phyloP scores from a whole-genome alignment of 1,140 invertebrate genomes.

The Drosophila parvula region DNA sequence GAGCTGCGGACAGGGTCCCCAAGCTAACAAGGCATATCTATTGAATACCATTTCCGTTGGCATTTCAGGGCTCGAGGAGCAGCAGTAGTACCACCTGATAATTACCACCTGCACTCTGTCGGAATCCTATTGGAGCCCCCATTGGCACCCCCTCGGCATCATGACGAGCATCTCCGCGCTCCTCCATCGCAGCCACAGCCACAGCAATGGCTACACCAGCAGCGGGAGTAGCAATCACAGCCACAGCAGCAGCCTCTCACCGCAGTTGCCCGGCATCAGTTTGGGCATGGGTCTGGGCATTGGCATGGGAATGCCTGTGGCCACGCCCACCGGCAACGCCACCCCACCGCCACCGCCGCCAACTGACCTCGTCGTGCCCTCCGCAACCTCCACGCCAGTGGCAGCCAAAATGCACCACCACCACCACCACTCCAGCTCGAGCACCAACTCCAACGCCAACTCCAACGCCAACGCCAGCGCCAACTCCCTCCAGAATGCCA shows the following conservation, averaged over 20 bases:
- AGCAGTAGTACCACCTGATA: conserved; percentile 46
- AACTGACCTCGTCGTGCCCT: conserved; percentile 38
- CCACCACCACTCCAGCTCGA: conserved; percentile 47
- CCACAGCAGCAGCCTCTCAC: conserved; percentile 70
- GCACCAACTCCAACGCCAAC: conserved; percentile 20
- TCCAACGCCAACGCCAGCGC: conserved; percentile 5
- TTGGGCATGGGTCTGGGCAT: conserved; percentile 39
- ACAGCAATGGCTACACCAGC: conserved; percentile 62
- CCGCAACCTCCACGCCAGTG: conserved; percentile 41
- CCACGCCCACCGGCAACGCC: conserved; percentile 6
- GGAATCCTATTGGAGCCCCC: background rate
- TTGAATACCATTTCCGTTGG: conserved; percentile 72
- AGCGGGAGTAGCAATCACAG: conserved; percentile 71
- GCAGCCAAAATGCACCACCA: conserved; percentile 52
- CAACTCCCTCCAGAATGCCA: conserved; percentile 29
- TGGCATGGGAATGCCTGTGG: conserved; percentile 6
- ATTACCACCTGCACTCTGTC: conserved; percentile 59
- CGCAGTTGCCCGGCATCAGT: conserved; percentile 63
- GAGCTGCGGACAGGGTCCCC: conserved; percentile 12
- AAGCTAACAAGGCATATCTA: conserved; percentile 69
- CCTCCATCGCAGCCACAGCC: conserved; percentile 67
- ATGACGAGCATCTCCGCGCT: conserved; percentile 75
- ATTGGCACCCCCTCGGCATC: conserved; percentile 10
- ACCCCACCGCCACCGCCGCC: conserved; percentile 35
- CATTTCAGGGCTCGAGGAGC: conserved; percentile 59